phyloP scores from a whole-genome alignment of 2,797 vertebrate species.

The Aplochiton taeniatus region DNA sequence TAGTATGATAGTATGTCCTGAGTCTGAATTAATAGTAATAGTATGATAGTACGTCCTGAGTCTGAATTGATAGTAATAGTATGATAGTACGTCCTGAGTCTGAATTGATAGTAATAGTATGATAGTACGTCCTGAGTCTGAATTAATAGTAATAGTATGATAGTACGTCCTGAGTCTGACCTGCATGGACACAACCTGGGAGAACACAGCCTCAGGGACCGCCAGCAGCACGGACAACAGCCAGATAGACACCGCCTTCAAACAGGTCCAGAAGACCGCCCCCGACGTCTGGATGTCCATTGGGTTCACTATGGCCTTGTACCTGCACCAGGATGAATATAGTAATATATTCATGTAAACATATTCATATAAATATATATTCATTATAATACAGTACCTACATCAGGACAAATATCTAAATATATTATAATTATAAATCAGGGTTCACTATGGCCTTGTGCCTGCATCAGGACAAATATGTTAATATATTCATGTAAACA shows the following conservation, averaged over 20 bases:
- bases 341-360: slow-evolving; percentile 18
- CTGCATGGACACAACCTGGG: slow-evolving; percentile 82
- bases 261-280: slow-evolving; percentile 86
- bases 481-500: slow-evolving; percentile 17
- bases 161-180: slow-evolving; percentile 30
- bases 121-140: too few species aligned
- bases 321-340: slow-evolving; percentile 79
- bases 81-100: too few species aligned
- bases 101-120: too few species aligned
- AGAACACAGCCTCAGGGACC: slow-evolving; percentile 91
- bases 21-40: too few species aligned
- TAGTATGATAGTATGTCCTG: too few species aligned
- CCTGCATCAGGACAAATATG: too few species aligned
- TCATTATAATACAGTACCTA: slow-evolving; percentile 71
- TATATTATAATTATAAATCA: too few species aligned
- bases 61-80: too few species aligned
- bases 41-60: too few species aligned
- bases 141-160: too few species aligned
- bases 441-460: slow-evolving; percentile 96
- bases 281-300: slow-evolving; percentile 94
- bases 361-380: too few species aligned
- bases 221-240: slow-evolving; percentile 85
- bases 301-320: slow-evolving; percentile 94
- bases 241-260: slow-evolving; percentile 89
- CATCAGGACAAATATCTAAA: not conserved